Conservation (phyloP, 2,113 vertebrate genomes). For the Cinclus cinclus region DNA sequence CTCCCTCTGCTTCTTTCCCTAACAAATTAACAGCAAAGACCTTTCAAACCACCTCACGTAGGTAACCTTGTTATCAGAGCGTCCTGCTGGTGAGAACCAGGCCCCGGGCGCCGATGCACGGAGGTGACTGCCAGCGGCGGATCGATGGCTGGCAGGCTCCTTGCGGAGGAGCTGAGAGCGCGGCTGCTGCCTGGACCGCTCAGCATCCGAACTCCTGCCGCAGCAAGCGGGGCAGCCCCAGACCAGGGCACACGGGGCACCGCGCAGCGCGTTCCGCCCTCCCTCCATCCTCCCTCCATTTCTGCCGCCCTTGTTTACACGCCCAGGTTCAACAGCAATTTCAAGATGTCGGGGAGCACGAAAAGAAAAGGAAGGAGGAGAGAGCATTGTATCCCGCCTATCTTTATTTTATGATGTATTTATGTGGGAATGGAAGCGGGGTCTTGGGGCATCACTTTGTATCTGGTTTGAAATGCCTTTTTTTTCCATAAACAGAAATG, state of each 20-base stretch:
- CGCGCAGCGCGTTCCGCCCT: not conserved
- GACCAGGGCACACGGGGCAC: not conserved
- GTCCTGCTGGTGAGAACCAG: conserved; percentile 38
- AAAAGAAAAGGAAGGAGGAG: not conserved
- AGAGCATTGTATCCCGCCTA: not conserved
- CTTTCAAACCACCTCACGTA: conserved; percentile 62
- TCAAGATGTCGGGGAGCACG: not conserved
- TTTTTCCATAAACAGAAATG: not conserved
- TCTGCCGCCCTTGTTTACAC: not conserved
- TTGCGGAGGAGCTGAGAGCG: not conserved
- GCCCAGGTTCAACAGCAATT: not conserved
- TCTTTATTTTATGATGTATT: not conserved
- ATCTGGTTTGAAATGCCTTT: not conserved
- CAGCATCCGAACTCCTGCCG: not conserved
- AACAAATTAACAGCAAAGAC: conserved; percentile 65
- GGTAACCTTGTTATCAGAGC: conserved; percentile 43
- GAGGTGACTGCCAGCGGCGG: not conserved
- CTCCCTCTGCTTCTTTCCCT: not conserved
- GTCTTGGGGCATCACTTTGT: not conserved
- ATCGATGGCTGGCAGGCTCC: conserved; percentile 54
- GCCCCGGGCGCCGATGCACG: not conserved
- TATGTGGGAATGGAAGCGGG: not conserved
- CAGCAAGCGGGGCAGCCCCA: not conserved
- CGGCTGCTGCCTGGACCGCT: accelerated
- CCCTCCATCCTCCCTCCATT: not conserved